Conservation (phyloP, 2,113 vertebrate genomes). For the Scolopax mira region DNA sequence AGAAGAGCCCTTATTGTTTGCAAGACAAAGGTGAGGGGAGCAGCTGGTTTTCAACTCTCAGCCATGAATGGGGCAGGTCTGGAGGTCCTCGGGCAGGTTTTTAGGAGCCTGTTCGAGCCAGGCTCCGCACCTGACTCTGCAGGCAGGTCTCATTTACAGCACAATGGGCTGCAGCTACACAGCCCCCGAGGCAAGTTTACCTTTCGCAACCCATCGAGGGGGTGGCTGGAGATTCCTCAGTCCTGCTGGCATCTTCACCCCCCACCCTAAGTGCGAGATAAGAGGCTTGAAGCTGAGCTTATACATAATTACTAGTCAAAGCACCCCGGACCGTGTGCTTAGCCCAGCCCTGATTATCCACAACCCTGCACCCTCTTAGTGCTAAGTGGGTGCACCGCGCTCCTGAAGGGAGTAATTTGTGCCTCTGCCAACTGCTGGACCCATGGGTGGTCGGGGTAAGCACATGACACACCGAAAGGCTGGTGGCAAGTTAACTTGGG, state of each 20-base stretch:
- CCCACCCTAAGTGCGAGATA: not conserved
- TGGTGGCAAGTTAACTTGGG: not conserved
- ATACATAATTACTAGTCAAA: not conserved
- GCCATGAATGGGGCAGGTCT: not conserved
- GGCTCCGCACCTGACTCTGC: not conserved
- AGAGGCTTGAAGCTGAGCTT: not conserved
- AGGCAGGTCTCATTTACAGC: conserved; percentile 30
- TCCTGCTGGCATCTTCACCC: not conserved
- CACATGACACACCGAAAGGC: not conserved
- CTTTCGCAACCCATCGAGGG: conserved; percentile 17
- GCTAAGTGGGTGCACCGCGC: not conserved
- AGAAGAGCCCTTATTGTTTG: not conserved
- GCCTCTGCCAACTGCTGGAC: not conserved
- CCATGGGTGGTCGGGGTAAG: not conserved
- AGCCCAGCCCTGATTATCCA: not conserved
- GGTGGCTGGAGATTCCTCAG: conserved; percentile 25
- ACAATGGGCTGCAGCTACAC: conserved; percentile 10
- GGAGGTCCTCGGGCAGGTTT: conserved; percentile 1
- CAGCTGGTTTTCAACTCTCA: not conserved
- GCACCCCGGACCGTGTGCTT: not conserved
- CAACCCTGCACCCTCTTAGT: not conserved
- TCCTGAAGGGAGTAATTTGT: not conserved
- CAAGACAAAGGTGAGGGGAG: conserved; percentile 13
- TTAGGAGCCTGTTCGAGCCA: not conserved
- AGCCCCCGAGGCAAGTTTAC: conserved; percentile 22